Percentiles rank a stretch among this genome's conserved stretches.
Conservation (phyloP, 1,140 invertebrate species). For the Battus philenor region DNA sequence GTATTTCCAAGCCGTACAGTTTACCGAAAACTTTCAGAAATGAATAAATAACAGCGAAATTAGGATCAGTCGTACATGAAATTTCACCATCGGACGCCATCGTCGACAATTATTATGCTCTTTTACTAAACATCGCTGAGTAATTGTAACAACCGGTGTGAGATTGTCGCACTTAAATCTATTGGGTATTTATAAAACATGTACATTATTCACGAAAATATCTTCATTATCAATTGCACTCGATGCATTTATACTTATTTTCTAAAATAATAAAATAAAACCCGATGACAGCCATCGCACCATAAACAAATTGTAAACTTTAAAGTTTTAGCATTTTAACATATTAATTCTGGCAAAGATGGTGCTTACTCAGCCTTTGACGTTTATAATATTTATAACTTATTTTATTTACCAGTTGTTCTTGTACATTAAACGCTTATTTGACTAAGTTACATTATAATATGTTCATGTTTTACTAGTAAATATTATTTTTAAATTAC, state of each 20-base stretch:
- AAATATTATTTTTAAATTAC: too few species aligned
- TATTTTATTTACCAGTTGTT: too few species aligned
- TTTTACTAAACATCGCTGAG: constrained; percentile 62
- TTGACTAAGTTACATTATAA: too few species aligned
- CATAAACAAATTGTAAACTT: constrained; percentile 47
- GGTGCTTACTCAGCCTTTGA: too few species aligned
- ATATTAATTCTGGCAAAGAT: too few species aligned
- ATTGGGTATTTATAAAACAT: constrained; percentile 69
- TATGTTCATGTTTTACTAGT: too few species aligned
- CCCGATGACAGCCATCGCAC: constrained; percentile 69
- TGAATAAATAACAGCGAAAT: constrained; percentile 96
- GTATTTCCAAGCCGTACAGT: constrained; percentile 84
- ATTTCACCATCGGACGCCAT: constrained; percentile 91
- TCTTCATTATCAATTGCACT: constrained; percentile 56
- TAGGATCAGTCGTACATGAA: constrained; percentile 94
- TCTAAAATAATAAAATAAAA: constrained; percentile 68
- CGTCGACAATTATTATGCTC: constrained; percentile 75
- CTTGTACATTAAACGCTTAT: too few species aligned
- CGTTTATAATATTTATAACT: too few species aligned
- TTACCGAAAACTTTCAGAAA: constrained; percentile 93
- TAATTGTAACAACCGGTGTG: constrained; percentile 53
- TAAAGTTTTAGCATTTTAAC: constrained; percentile 16
- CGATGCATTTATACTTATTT: constrained; percentile 62
- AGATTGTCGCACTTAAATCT: constrained; percentile 61
- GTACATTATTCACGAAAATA: constrained; percentile 75